A percentile compares a stretch with the other conserved stretches of the same genome.
Conservation (phyloP, 2,888 invertebrate species). For the Xylota segnis region DNA sequence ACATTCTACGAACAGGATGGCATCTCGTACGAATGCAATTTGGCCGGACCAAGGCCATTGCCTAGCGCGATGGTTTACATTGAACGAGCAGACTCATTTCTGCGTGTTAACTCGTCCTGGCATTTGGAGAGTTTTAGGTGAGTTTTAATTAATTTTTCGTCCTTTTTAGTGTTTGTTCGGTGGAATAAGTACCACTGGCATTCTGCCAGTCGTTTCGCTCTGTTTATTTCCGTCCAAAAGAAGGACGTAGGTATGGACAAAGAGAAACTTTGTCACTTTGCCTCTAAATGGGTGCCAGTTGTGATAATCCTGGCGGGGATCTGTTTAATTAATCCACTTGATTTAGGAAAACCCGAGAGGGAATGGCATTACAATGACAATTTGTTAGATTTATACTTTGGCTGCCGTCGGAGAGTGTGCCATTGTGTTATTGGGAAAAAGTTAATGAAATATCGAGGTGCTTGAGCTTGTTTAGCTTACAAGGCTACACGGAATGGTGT, state of each 20-base stretch:
- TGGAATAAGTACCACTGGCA: constrained; percentile 28
- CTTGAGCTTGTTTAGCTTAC: constrained; percentile 13
- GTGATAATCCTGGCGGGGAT: constrained; percentile 39
- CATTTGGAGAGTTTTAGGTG: constrained; percentile 94
- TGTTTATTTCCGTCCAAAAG: constrained; percentile 29
- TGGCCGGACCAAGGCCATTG: constrained; percentile 87
- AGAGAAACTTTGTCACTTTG: constrained; percentile 53
- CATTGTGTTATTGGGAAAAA: constrained; percentile 50
- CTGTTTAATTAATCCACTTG: constrained; percentile 72
- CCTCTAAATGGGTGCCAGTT: constrained; percentile 18
- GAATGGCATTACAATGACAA: constrained; percentile 53
- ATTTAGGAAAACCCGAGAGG: constrained; percentile 53
- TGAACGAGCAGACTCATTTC: constrained; percentile 92
- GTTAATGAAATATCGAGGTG: constrained; percentile 57
- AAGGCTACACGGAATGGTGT: constrained; percentile 7
- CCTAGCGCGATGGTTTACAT: constrained; percentile 95
- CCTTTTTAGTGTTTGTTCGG: constrained; percentile 32
- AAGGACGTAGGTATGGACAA: constrained; percentile 26
- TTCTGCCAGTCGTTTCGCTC: constrained; percentile 55
- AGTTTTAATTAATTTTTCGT: constrained; percentile 77
- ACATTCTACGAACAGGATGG: constrained; percentile 97
- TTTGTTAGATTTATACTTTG: constrained; percentile 73
- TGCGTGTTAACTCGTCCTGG: constrained; percentile 93
- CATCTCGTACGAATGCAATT: constrained; percentile 92
- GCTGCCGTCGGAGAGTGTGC: constrained; percentile 46